These are phyloP conservation scores for Phaethornis superciliosus DNA, from an alignment of 2,113 vertebrate species.

Conservation along the genomic window DNA sequence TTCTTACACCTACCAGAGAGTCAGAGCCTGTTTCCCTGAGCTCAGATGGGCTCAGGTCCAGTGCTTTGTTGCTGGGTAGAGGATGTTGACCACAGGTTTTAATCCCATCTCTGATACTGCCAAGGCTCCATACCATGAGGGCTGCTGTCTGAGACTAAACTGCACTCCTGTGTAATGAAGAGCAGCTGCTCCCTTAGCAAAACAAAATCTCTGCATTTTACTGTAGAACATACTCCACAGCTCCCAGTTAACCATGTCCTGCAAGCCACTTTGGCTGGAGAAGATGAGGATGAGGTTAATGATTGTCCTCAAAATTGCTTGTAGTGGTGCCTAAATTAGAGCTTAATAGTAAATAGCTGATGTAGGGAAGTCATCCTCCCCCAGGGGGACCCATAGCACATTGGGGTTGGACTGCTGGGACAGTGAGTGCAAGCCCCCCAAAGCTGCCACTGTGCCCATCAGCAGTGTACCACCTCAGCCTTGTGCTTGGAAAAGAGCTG, in stretches of 20 bases:
- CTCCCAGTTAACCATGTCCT: background rate
- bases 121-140: background rate
- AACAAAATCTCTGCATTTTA: background rate
- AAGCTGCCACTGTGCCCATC: background rate
- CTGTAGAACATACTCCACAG: background rate
- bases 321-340: background rate
- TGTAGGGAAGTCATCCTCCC: background rate
- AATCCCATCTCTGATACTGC: background rate
- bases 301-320: background rate
- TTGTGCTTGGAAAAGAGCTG: background rate
- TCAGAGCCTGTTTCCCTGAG: background rate
- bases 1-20: background rate
- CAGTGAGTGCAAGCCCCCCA: background rate
- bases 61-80: background rate
- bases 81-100: background rate
- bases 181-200: background rate
- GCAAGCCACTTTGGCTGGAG: background rate
- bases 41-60: background rate
- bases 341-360: background rate
- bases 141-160: background rate
- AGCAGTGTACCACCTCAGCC: no score
- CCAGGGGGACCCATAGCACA: background rate
- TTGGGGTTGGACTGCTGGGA: background rate
- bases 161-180: fast-evolving
- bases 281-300: no score